These are phyloP conservation scores for Allophyes oxyacanthae DNA, from an alignment of 2,888 invertebrate species.

Conservation along the genomic window DNA sequence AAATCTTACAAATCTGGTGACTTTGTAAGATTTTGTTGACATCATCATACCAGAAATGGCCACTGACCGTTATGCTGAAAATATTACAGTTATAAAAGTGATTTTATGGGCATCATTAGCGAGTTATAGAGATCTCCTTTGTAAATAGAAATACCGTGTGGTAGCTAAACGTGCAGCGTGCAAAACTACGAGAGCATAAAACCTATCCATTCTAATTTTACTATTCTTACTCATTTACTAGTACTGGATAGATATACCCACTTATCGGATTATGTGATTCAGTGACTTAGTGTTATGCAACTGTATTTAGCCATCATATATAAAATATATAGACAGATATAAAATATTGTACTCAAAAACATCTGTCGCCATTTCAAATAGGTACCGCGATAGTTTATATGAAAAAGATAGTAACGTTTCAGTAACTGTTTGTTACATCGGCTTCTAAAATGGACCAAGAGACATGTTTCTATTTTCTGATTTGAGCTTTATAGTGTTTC, in stretches of 20 bases:
- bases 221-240: conserved; percentile 16
- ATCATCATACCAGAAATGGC: conserved; percentile 38
- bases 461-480: conserved; percentile 2
- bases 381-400: conserved; percentile 29
- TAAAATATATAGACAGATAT: neutral
- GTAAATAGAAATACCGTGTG: neutral
- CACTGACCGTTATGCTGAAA: conserved; percentile 18
- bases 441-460: conserved; percentile 16
- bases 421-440: conserved; percentile 24
- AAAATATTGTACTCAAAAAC: conserved; percentile 28
- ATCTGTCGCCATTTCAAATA: conserved; percentile 44
- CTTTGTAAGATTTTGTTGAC: conserved; percentile 23
- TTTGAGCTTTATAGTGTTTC: conserved; percentile 21
- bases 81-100: neutral
- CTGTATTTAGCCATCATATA: conserved; percentile 10
- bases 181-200: conserved; percentile 36
- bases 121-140: too few species aligned
- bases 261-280: conserved; percentile 14
- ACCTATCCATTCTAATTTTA: conserved; percentile 33
- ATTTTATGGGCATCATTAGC: neutral
- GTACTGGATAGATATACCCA: neutral
- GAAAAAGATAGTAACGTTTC: conserved; percentile 31
- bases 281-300: conserved; percentile 18
- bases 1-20: conserved; percentile 15
- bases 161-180: conserved; percentile 40